Evolutionary conservation across 2,888 invertebrate species (phyloP), one percentile per base, ranked within the genome.

Genomic region (Fragum sueziense): DNA sequence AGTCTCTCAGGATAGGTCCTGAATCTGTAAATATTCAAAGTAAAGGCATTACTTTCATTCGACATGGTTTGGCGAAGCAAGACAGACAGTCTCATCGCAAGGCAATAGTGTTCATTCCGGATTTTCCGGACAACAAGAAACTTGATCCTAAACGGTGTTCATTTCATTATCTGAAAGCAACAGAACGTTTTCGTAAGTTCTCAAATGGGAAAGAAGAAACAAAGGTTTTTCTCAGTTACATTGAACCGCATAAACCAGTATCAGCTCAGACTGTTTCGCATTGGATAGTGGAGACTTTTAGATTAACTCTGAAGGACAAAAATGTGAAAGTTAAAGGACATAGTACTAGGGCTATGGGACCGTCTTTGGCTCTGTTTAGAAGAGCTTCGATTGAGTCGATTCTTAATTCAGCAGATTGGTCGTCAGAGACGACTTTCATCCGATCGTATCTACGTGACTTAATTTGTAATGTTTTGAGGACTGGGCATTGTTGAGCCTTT

Each of bases 221-320:
- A n/a, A 17, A 76, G 59, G 34, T 80, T 27, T 84, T 84, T 72
- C 33, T 79, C 31, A n/a, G 76, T n/a, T 27, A 77, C 14, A 79
- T 76, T 31, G 47, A 76, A 69, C 81, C 80, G 27, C 79, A 81
- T 59, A 71, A 76, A 20, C 72, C 76, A 62, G 80, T 80, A 1
- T 51, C 76, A 25, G 34, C 74, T 20, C 80, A 81, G 31, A 81
- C 79, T n/a, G 74, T 81, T 27, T 76, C 80, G 27, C 74, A 34
- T 33, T 84, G 80, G 81, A 73, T 82, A 37, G 82, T 74, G 2
- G 54, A 79, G 29, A 52, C 67, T 20, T 37, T 84, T 14, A 74
- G 72, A 37, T 52, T 70, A 51, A 68, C 74, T 62, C 61, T 76
- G 54, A 57, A 69, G 14, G 67, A 81, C 31, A 69, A 52, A 31